Conservation (phyloP, 2,113 vertebrate species). For the Carettochelys insculpta region DNA sequence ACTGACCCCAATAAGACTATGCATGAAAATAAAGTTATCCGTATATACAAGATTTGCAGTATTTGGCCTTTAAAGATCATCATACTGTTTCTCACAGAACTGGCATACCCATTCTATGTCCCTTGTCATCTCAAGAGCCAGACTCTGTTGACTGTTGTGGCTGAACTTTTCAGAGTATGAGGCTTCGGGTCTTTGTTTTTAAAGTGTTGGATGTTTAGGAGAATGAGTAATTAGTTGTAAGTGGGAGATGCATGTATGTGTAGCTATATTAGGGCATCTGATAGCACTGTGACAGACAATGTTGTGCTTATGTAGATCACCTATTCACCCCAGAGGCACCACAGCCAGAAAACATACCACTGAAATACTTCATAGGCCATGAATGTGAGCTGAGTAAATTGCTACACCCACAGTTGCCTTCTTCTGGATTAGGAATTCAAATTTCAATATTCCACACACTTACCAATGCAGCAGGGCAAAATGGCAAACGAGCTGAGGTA, state of each 20-base stretch:
- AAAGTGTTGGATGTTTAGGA: not conserved
- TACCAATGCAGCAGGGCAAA: not conserved
- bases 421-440: not conserved
- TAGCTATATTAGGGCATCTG: not conserved
- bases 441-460: not conserved
- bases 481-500: not conserved
- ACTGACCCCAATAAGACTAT: not conserved
- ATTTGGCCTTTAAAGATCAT: not conserved
- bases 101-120: not conserved
- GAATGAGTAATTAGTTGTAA: not conserved
- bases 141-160: not conserved
- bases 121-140: not conserved
- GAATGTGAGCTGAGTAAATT: not conserved
- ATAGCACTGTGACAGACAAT: not conserved
- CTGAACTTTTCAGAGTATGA: not conserved
- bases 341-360: not conserved
- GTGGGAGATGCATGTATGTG: not conserved
- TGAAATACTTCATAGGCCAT: not conserved
- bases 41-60: not conserved
- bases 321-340: not conserved
- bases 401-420: not conserved
- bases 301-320: not conserved
- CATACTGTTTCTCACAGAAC: not conserved
- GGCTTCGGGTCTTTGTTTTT: not conserved
- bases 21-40: not conserved